Conservation (phyloP, 2,113 vertebrate species). For the Oreochromis spilurus region DNA sequence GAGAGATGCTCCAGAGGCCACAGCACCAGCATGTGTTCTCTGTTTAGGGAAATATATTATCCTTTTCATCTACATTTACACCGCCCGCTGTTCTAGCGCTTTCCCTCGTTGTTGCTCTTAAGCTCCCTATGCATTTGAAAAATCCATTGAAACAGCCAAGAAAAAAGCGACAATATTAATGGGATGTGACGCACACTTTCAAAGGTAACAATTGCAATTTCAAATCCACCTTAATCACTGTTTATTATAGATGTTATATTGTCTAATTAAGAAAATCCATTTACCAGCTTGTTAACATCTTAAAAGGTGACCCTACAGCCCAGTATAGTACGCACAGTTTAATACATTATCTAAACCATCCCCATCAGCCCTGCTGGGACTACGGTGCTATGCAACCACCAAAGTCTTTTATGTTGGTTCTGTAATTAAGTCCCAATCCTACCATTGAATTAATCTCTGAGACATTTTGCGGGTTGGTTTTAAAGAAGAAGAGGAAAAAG, state of each 20-base stretch:
- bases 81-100: neutral
- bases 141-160: neutral
- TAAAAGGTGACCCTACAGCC: neutral
- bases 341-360: conserved; percentile 9
- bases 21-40: conserved; percentile 16
- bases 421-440: conserved; percentile 48
- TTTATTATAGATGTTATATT: neutral
- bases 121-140: neutral
- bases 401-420: conserved; percentile 38
- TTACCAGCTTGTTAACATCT: neutral
- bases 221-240: neutral
- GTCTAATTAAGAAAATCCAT: neutral
- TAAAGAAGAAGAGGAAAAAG: neutral
- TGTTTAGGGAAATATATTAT: conserved; percentile 23
- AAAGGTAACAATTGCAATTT: neutral
- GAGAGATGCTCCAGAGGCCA: conserved; percentile 24
- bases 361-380: conserved; percentile 12
- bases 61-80: conserved; percentile 24
- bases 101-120: neutral
- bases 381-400: neutral
- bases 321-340: neutral
- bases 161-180: neutral
- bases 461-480: conserved; percentile 19
- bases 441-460: conserved; percentile 25
- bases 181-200: neutral